Evolutionary conservation across 2,113 vertebrate species (phyloP), one percentile per base, ranked within the genome.

Genomic region (Telmatochromis brichardi): DNA sequence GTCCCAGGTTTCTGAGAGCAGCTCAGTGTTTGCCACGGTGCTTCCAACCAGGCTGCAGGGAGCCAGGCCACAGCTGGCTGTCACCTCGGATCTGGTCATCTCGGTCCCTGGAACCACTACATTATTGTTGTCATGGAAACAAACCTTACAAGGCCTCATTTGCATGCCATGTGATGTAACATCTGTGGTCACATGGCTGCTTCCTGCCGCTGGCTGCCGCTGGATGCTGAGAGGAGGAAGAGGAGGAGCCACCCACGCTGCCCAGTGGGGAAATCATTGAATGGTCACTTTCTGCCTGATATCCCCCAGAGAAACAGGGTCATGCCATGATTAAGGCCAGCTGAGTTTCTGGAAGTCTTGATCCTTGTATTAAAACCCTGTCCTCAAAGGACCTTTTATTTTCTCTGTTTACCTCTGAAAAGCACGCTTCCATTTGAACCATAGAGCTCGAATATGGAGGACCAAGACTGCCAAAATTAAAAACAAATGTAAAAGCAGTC

Each of bases 121-220:
- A 80, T 51, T 90, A 71, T 84, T 60, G 93, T 95, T 92, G 55
- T 92, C 93, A 92, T 92, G 93, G 93, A 88, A 95, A 96, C 91
- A 8, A 40, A 13, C 42, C 26, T 80, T 47, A 79, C 50, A 26
- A 83, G 87, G 65, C 88, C 90, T 54, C 53, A 90, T 86, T 93
- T 60, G 88, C 55, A 57, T 90, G 87, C 68, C 5, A 63, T 82
- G 88, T 94, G 95, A 92, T 83, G 92, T 94, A 92, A 95, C 80
- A 80, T 88, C 45, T 88, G 82, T 37, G 13, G 89, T 95, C 93
- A 94, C 83, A 83, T 91, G 92, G 86, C 85, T 19, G 51, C 81
- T 23, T n/a, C 71, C 83, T 28, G 84, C 60, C 17, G 31, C 15
- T 71, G 90, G 86, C 65, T 26, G 11, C 45, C 13, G 55, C 15